Percentiles rank a stretch among this genome's conserved stretches.
These are phyloP conservation scores for Vidua chalybeata DNA, from an alignment of 2,113 vertebrate genomes.

Conservation along the genomic window DNA sequence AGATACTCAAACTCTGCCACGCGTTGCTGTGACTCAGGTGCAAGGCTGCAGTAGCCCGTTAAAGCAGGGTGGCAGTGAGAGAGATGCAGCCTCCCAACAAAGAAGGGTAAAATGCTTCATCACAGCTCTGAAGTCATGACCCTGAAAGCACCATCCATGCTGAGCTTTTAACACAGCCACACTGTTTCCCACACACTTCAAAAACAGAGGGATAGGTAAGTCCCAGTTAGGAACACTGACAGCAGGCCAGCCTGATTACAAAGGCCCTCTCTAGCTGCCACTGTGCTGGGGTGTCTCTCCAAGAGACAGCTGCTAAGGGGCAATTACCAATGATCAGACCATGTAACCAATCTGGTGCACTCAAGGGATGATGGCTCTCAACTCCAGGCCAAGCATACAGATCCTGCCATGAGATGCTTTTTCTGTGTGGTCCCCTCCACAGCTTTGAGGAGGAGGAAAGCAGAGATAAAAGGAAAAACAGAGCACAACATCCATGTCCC, in stretches of 20 bases:
- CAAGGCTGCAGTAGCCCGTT: rapidly evolving
- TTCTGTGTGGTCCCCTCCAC: background rate
- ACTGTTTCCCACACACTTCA: background rate
- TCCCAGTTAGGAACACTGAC: background rate
- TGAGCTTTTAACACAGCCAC: background rate
- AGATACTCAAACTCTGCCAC: background rate
- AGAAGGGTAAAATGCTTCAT: background rate
- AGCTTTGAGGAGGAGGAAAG: background rate
- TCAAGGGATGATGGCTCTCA: background rate
- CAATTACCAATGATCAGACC: background rate
- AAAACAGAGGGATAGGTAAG: rapidly evolving
- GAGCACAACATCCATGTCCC: background rate
- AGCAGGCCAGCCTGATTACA: background rate
- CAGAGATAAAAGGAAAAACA: background rate
- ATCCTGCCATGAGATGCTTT: background rate
- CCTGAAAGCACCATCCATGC: background rate
- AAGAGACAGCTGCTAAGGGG: background rate
- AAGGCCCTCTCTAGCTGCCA: background rate
- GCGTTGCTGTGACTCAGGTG: background rate
- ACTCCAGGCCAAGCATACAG: background rate
- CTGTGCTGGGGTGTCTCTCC: background rate
- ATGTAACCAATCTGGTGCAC: background rate
- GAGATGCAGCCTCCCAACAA: background rate
- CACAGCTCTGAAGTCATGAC: rapidly evolving
- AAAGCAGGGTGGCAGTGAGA: background rate